Conservation (phyloP, 2,888 invertebrate species). For the Pomacea canaliculata region DNA sequence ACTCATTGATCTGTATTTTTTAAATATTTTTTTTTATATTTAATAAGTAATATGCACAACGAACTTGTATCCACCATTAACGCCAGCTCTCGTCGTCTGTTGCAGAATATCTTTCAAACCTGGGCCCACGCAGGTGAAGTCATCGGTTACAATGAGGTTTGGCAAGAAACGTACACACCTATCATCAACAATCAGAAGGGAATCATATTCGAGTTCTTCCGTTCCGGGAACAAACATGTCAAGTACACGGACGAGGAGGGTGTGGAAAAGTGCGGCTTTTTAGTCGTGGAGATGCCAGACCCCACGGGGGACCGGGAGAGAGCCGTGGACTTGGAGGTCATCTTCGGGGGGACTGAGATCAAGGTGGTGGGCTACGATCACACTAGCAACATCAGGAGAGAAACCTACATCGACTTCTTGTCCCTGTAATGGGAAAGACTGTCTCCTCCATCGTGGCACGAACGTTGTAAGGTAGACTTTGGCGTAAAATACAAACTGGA, state of each 20-base stretch:
- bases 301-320: conserved; percentile 59
- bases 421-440: conserved; percentile 26
- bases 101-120: conserved; percentile 56
- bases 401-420: conserved; percentile 62
- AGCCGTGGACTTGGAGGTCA: conserved; percentile 63
- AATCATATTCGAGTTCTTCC: conserved; percentile 64
- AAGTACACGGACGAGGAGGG: conserved; percentile 60
- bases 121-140: conserved; percentile 63
- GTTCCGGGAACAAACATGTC: conserved; percentile 42
- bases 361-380: conserved; percentile 62
- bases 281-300: conserved; percentile 63
- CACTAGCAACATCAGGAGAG: conserved; percentile 56
- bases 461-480: no score
- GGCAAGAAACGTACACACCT: conserved; percentile 64
- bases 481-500: no score
- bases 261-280: conserved; percentile 61
- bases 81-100: conserved; percentile 26
- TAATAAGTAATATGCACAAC: no score
- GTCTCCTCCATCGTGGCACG: no score
- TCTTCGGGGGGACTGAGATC: conserved; percentile 63
- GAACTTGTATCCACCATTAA: no score
- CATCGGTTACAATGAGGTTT: conserved; percentile 62
- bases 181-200: conserved; percentile 63
- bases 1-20: no score
- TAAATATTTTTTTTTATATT: no score